phyloP scores from a whole-genome alignment of 1,140 invertebrate genomes.

The Wiebesia pumilae region DNA sequence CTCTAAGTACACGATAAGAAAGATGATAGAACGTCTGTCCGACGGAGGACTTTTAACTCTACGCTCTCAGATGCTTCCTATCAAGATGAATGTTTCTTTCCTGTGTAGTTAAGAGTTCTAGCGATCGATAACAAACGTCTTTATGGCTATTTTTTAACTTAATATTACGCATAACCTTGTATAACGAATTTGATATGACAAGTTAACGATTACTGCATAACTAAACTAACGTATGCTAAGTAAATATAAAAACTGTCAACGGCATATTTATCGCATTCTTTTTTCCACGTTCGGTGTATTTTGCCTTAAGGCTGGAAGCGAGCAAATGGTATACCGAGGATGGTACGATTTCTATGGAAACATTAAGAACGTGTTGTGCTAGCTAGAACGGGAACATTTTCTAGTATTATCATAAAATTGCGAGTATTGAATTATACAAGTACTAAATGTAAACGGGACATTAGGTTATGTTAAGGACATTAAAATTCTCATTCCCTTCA shows the following conservation, averaged over 20 bases:
- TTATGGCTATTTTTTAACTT: neutral
- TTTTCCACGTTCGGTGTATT: neutral
- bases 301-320: neutral
- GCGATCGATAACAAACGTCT: neutral
- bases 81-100: neutral
- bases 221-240: neutral
- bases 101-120: neutral
- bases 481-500: too few species aligned
- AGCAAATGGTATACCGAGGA: too few species aligned
- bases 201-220: neutral
- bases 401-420: neutral
- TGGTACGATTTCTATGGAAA: too few species aligned
- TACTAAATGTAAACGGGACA: too few species aligned
- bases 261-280: neutral
- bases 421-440: neutral
- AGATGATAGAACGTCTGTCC: neutral
- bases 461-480: too few species aligned
- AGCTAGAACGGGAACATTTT: neutral
- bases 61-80: neutral
- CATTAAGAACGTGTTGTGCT: neutral
- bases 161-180: neutral
- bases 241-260: neutral
- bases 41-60: neutral
- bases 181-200: neutral
- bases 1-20: neutral